Base-by-base conservation (phyloP, 2,888 invertebrate species). In the Allolobophora icterica region DNA sequence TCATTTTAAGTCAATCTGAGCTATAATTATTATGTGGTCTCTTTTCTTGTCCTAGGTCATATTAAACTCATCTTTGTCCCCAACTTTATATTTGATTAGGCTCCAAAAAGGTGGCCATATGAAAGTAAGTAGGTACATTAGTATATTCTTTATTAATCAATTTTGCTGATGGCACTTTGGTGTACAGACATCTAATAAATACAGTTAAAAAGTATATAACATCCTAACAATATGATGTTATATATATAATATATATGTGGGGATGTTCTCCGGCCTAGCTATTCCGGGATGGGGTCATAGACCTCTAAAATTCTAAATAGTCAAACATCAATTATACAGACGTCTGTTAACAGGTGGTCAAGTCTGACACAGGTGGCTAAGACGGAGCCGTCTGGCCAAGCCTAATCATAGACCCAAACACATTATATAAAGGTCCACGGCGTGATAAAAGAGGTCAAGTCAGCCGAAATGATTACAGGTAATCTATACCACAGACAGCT, bases 391-490 rank as follows among this genome's bases (percentile, higher is more conserved):
- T 71, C 71, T 71, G 71, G 71, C n/a, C 71, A 30, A 8, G n/a
- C 3, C 71, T n/a, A n/a, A 71, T 71, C 71, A 71, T n/a, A 71
- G 71, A 58, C 58, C 71, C 71, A 0, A 11, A n/a, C 71, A 13
- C 5, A 71, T 71, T n/a, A 71, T n/a, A 71, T 71, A 8, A n/a
- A n/a, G n/a, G 71, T 71, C 71, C 71, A 71, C 11, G 71, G n/a
- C n/a, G n/a, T 71, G n/a, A 71, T 11, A 30, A 5, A 71, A n/a
- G 21, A 71, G 71, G 71, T 30, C 71, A n/a, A 71, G n/a, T 71
- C 30, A n/a, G 71, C 71, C 71, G 71, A 71, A 71, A 71, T 71
- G 71, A 71, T 71, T 71, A 71, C 30, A n/a, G 71, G 71, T 71
- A 71, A 71, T 71, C 71, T 71, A 71, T n/a, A n/a, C 71, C n/a